phyloP scores from a whole-genome alignment of 2,797 vertebrate genomes.

The Crypturellus tataupa region DNA sequence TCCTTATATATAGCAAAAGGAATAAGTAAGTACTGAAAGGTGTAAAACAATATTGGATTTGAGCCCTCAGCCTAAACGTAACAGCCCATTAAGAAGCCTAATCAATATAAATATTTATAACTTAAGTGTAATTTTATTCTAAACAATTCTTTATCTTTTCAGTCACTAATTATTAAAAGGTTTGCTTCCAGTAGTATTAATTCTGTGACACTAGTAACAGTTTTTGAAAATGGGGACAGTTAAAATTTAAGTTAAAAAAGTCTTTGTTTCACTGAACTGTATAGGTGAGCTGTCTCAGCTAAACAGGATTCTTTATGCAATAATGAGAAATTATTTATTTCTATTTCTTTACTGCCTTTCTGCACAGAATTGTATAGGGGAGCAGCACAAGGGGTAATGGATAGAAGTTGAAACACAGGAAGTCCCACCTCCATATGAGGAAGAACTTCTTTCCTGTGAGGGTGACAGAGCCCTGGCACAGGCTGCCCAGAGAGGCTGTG shows the following conservation, averaged over 20 bases:
- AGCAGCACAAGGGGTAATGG: not conserved
- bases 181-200: not conserved
- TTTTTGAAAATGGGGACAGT: slow-evolving; percentile 4
- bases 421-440: no score
- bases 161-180: not conserved
- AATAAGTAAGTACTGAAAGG: not conserved
- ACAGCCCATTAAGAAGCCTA: not conserved
- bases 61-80: not conserved
- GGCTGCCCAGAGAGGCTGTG: no score
- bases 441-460: no score
- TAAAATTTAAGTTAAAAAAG: not conserved
- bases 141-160: not conserved
- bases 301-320: not conserved
- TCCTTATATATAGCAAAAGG: not conserved
- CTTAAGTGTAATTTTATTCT: not conserved
- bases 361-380: not conserved
- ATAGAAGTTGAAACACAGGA: no score
- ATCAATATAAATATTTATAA: not conserved
- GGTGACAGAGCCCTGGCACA: no score
- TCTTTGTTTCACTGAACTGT: slow-evolving; percentile 36
- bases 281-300: slow-evolving; percentile 22
- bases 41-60: not conserved
- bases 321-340: not conserved
- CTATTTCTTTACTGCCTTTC: not conserved
- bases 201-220: slow-evolving; percentile 9